Evolutionary conservation across 2,888 invertebrate genomes (phyloP).

Genomic region (Drosophila greeni): DNA sequence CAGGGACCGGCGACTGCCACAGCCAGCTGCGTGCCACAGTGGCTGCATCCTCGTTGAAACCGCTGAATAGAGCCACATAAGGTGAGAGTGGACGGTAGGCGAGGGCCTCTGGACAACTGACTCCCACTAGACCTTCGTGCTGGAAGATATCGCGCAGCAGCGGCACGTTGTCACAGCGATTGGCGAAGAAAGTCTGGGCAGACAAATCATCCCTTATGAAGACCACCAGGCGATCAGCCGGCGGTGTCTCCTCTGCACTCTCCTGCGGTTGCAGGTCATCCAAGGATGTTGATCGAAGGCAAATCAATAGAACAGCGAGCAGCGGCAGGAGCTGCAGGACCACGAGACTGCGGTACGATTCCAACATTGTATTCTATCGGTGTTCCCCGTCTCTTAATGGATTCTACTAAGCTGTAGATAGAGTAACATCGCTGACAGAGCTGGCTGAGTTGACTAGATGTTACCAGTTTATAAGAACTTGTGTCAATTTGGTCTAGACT

Average conservation of each 20-base stretch:
- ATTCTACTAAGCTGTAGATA: no score
- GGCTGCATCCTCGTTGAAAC: slow-evolving; percentile 96
- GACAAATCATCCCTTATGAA: slow-evolving; percentile 94
- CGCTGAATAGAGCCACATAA: slow-evolving; percentile 94
- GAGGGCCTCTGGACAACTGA: slow-evolving; percentile 93
- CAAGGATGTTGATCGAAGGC: slow-evolving; percentile 92
- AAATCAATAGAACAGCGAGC: slow-evolving; percentile 92
- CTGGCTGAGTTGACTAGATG: background rate
- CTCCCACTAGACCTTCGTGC: slow-evolving; percentile 81
- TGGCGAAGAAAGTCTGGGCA: slow-evolving; percentile 86
- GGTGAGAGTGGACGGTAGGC: slow-evolving; percentile 98
- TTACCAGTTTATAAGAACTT: no score
- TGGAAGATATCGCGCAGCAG: slow-evolving; percentile 67
- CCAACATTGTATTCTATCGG: slow-evolving; percentile 31
- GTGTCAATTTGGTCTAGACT: background rate
- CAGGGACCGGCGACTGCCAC: slow-evolving; percentile 95
- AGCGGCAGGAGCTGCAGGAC: slow-evolving; percentile 87
- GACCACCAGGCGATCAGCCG: slow-evolving; percentile 89
- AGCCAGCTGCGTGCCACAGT: slow-evolving; percentile 96
- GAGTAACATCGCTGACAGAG: background rate
- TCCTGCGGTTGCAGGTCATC: slow-evolving; percentile 71
- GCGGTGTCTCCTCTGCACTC: slow-evolving; percentile 36
- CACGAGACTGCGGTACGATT: slow-evolving; percentile 41
- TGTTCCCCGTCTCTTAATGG: no score
- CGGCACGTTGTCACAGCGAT: slow-evolving; percentile 67